phyloP scores from a whole-genome alignment of 37 sponge, comb jelly and placozoan genomes.

The Petrosia ficiformis region DNA sequence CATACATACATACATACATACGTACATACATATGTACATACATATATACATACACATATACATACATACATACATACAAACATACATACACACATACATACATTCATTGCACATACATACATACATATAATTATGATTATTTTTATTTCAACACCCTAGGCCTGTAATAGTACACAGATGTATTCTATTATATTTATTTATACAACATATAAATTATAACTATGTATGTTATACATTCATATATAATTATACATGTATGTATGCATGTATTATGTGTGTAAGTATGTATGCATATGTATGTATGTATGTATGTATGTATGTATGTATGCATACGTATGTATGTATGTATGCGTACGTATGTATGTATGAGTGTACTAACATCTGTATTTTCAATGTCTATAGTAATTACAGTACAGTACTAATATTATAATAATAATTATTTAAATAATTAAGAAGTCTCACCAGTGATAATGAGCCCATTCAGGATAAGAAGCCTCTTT shows the following conservation, averaged over 20 bases:
- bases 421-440: neutral
- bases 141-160: too few species aligned
- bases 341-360: slow-evolving; percentile 5
- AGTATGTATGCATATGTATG: neutral
- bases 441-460: slow-evolving; percentile 4
- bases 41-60: too few species aligned
- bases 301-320: neutral
- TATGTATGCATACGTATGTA: neutral
- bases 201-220: too few species aligned
- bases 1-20: too few species aligned
- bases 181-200: too few species aligned
- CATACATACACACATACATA: too few species aligned
- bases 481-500: slow-evolving; percentile 66
- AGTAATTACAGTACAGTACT: neutral
- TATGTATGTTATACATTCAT: slow-evolving; percentile 63
- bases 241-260: slow-evolving; percentile 74
- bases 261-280: neutral
- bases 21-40: too few species aligned
- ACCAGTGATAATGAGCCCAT: slow-evolving; percentile 92
- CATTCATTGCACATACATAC: slow-evolving; percentile 61
- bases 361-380: too few species aligned
- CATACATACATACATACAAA: too few species aligned
- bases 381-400: too few species aligned
- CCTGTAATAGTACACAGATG: too few species aligned
- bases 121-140: too few species aligned